A percentile compares a stretch with the other conserved stretches of the same genome.
These are phyloP conservation scores for Pseudomyrmex cubaensis DNA, from an alignment of 1,140 invertebrate genomes.

Conservation along the genomic window DNA sequence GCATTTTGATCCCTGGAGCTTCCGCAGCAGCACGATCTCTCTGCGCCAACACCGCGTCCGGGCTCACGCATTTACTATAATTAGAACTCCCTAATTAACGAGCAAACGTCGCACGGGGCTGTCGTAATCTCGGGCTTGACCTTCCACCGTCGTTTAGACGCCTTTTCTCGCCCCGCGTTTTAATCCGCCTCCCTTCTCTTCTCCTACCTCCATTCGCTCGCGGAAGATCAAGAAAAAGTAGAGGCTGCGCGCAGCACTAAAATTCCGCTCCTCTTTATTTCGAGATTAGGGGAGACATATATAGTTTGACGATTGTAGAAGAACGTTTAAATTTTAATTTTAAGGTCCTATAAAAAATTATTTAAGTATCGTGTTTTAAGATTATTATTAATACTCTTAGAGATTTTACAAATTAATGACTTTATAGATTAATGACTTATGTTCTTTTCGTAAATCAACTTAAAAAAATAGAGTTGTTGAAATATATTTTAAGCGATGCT, in stretches of 20 bases:
- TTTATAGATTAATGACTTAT: not conserved
- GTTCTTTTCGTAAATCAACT: not conserved
- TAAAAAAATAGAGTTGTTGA: not conserved
- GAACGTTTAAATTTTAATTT: not conserved
- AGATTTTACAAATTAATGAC: too few relatives aligned
- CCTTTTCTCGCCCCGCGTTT: constrained; percentile 57
- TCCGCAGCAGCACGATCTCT: constrained; percentile 81
- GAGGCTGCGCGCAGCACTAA: constrained; percentile 1
- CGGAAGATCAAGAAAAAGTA: constrained; percentile 32
- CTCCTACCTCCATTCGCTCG: not conserved
- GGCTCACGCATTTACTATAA: constrained; percentile 78
- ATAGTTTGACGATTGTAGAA: constrained; percentile 11
- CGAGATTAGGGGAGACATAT: constrained; percentile 31
- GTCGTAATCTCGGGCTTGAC: constrained; percentile 74
- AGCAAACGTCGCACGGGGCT: constrained; percentile 73
- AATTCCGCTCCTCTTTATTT: constrained; percentile 51
- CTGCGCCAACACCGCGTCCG: constrained; percentile 63
- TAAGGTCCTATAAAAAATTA: not conserved
- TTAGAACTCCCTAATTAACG: constrained; percentile 79
- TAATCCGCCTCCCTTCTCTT: constrained; percentile 17
- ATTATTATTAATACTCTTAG: not conserved
- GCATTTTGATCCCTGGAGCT: constrained; percentile 83
- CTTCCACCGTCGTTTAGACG: constrained; percentile 70
- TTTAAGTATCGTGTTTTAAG: not conserved
- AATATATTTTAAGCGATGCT: constrained; percentile 22